phyloP scores from a whole-genome alignment of 1,140 invertebrate species.

The Drosophila ogumai region DNA sequence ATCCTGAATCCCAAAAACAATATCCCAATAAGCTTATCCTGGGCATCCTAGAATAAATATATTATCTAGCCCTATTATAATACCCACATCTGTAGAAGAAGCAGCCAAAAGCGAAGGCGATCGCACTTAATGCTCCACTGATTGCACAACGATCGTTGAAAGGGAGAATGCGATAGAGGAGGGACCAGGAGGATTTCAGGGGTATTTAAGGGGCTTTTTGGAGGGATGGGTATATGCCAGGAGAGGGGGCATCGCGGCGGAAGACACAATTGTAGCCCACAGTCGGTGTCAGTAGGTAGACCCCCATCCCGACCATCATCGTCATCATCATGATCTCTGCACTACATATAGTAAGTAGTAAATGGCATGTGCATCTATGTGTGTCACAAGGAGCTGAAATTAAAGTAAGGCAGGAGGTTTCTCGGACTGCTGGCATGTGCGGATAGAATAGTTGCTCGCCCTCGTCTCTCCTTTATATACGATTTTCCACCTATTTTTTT shows the following conservation, averaged over 20 bases:
- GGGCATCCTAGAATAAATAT: no score
- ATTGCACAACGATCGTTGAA: conserved; percentile 78
- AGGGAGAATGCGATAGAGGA: conserved; percentile 45
- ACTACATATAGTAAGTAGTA: conserved; percentile 21
- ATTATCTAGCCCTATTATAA: neutral
- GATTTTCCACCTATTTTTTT: conserved; percentile 38
- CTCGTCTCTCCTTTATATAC: conserved; percentile 13
- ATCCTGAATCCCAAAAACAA: neutral
- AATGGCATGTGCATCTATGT: conserved; percentile 65
- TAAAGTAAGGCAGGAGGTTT: conserved; percentile 84
- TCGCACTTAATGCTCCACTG: conserved; percentile 80
- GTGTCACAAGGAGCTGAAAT: conserved; percentile 81
- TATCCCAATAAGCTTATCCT: neutral
- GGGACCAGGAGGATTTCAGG: conserved; percentile 26
- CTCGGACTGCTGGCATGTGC: conserved; percentile 69
- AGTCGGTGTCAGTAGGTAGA: conserved; percentile 71
- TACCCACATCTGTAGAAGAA: neutral
- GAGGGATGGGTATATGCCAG: conserved; percentile 39
- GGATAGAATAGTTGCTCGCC: conserved; percentile 18
- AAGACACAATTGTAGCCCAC: conserved; percentile 76
- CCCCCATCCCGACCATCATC: conserved; percentile 26
- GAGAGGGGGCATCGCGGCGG: conserved; percentile 1
- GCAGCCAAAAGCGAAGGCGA: conserved; percentile 43
- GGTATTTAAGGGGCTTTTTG: conserved; percentile 12
- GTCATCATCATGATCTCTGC: conserved; percentile 19